Base-by-base conservation (phyloP, 30 jellyfish, hydroid and myxozoan genomes). In the Sanderia malayensis region DNA sequence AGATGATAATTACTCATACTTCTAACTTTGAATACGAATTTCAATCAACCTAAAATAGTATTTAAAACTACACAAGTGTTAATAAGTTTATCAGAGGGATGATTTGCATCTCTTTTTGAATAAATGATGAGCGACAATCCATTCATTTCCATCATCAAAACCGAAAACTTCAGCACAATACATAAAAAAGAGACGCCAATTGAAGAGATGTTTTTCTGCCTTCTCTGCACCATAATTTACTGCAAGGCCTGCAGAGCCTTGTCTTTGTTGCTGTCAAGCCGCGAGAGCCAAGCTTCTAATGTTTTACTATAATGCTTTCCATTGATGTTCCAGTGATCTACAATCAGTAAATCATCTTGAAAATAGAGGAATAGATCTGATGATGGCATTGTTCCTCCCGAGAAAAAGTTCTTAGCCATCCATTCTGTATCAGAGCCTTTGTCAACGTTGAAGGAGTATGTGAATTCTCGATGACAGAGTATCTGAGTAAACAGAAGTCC, bases 331-430 rank as follows among this genome's bases (percentile, higher is more conserved):
- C 96, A 86, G 49, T 86, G 96, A 53, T 86, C 77, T 49, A 46
- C 26, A 8, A 86, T 73, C 13, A 66, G 22, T 13, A 86, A 59
- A 41, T 86, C 96, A 45, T 86, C 45, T 58, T 86, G 96, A 59
- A 86, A 86, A 70, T 86, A 86, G 27, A 86, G 76, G 46, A 86
- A 80, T 15, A 86, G 61, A 30, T 86, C 96, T 1, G 89, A 63
- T 21, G 96, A 86, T 33, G 94, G 94, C 94, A 79, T 86, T 7
- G 94, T 79, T 2, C 94, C 96, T 11, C 96, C 96, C 2, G 83
- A 68, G 83, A 86, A 86, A 59, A 79, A 79, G 47, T 86, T 69
- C 34, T 65, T 73, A 19, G 96, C 94, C 96, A 86, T 78, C 94
- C 94, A 86, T 59, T 79, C 94, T 9, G 89, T 79, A 33, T 71